phyloP scores from a whole-genome alignment of 2,888 invertebrate genomes.

The Metellina segmentata region DNA sequence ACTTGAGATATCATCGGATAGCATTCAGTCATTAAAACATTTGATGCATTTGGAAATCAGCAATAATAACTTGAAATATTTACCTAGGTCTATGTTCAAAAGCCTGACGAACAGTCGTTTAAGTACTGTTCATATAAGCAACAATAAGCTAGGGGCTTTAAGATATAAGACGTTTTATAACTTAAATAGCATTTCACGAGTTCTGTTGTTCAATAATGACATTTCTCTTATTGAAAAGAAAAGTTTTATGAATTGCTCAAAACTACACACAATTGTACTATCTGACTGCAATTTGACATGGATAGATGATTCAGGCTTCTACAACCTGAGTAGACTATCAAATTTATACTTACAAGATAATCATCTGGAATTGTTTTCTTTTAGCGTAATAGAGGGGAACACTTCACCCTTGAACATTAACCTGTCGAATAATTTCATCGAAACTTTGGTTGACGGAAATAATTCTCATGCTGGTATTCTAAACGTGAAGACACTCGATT shows the following conservation, averaged over 20 bases:
- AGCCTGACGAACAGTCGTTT: constrained; percentile 85
- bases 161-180: constrained; percentile 87
- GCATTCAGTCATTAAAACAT: constrained; percentile 87
- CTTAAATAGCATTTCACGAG: constrained; percentile 87
- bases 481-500: constrained; percentile 48
- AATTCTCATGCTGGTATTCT: not conserved
- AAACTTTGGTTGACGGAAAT: constrained; percentile 3
- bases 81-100: constrained; percentile 86
- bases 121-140: constrained; percentile 89
- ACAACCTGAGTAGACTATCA: constrained; percentile 88
- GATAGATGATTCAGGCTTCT: constrained; percentile 88
- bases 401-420: constrained; percentile 43
- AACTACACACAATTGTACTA: constrained; percentile 90
- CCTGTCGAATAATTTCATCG: constrained; percentile 47
- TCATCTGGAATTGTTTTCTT: constrained; percentile 35
- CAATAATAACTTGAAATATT: constrained; percentile 88
- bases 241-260: constrained; percentile 89
- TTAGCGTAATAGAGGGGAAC: constrained; percentile 33
- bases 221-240: constrained; percentile 87
- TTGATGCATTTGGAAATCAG: constrained; percentile 92
- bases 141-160: constrained; percentile 88
- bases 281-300: constrained; percentile 89
- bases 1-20: constrained; percentile 86
- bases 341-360: constrained; percentile 88
- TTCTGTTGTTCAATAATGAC: constrained; percentile 88